Conservation (phyloP, 2,113 vertebrate genomes). For the Brachirus orientalis region DNA sequence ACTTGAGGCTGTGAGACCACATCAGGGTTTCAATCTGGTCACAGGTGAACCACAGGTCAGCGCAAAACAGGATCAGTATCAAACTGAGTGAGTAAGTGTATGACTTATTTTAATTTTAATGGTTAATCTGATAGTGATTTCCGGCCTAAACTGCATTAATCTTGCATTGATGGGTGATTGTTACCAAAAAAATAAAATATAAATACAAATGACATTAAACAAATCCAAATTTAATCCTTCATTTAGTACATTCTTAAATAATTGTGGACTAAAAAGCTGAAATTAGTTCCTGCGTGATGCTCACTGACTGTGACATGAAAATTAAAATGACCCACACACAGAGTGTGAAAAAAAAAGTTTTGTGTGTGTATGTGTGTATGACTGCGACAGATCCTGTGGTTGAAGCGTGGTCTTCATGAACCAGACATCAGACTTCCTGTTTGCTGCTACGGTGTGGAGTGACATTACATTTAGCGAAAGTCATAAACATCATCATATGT, state of each 20-base stretch:
- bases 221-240: too few species aligned
- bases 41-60: too few species aligned
- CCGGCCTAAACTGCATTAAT: not conserved
- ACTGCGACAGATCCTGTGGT: too few species aligned
- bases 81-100: constrained; percentile 1
- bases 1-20: not conserved
- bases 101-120: too few species aligned
- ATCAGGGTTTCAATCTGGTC: not conserved
- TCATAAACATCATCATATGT: too few species aligned
- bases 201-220: not conserved
- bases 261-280: not conserved
- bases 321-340: not conserved
- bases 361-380: too few species aligned
- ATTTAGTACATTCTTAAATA: not conserved
- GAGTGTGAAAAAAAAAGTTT: too few species aligned
- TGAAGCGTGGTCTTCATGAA: too few species aligned
- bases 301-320: not conserved
- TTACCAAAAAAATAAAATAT: not conserved
- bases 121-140: not conserved
- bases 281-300: not conserved
- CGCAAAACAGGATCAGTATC: not conserved
- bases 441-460: too few species aligned
- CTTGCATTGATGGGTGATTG: too few species aligned
- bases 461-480: too few species aligned
- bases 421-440: too few species aligned